A percentile compares a stretch with the other conserved stretches of the same genome.
Conservation (phyloP, 2,888 invertebrate genomes). For the Ditula angustiorana region DNA sequence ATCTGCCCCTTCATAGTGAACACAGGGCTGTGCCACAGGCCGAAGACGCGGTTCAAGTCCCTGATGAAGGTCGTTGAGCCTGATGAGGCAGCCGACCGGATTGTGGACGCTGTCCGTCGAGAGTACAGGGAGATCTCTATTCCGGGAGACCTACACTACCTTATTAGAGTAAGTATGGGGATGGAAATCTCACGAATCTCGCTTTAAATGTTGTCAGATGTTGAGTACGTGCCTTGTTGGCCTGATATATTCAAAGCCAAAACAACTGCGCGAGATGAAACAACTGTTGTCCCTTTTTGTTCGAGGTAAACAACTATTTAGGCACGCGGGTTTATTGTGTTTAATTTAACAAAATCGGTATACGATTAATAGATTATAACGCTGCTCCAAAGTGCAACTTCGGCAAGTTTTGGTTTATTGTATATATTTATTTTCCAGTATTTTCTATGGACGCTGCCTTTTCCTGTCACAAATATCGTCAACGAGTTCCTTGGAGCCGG, state of each 20-base stretch:
- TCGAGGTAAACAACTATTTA: too few species aligned
- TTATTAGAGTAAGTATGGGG: constrained; percentile 79
- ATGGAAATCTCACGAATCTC: too few species aligned
- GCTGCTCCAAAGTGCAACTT: too few species aligned
- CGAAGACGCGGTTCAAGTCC: constrained; percentile 87
- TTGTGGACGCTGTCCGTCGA: constrained; percentile 88
- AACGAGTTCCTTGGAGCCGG: constrained; percentile 87
- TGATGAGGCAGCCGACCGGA: constrained; percentile 86
- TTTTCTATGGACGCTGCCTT: constrained; percentile 83
- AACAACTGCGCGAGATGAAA: too few species aligned
- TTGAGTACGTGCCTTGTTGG: too few species aligned
- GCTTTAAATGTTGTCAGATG: too few species aligned
- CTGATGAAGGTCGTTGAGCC: constrained; percentile 86
- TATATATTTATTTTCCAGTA: constrained; percentile 51
- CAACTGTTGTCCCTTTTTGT: too few species aligned
- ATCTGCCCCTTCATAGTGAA: constrained; percentile 95
- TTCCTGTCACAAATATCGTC: constrained; percentile 63
- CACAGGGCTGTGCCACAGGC: constrained; percentile 92
- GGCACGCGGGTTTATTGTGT: too few species aligned
- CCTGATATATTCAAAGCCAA: too few species aligned
- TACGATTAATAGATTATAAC: too few species aligned
- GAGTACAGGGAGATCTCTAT: constrained; percentile 86
- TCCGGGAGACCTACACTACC: constrained; percentile 83
- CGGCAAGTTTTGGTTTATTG: constrained; percentile 1
- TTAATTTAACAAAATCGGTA: too few species aligned